Percentiles rank a stretch among this genome's conserved stretches.
These are phyloP conservation scores for Cactoblastis cactorum DNA, from an alignment of 2,888 invertebrate genomes.

Conservation along the genomic window DNA sequence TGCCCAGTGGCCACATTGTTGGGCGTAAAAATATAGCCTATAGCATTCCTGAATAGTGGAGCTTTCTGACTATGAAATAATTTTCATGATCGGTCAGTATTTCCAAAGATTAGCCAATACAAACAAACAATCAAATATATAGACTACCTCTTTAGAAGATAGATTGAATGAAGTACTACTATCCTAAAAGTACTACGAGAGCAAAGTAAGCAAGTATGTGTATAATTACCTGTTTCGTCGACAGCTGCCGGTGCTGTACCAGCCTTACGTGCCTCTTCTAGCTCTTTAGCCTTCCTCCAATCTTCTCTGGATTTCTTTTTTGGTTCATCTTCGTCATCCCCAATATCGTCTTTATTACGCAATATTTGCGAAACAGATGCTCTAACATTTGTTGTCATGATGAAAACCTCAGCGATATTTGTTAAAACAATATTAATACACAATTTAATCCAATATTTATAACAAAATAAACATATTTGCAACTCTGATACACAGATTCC, in stretches of 20 bases:
- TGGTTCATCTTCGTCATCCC: slow-evolving; percentile 84
- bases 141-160: too few species aligned
- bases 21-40: too few species aligned
- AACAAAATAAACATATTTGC: not conserved
- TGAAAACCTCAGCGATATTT: slow-evolving; percentile 5
- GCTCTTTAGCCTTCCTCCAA: slow-evolving; percentile 97
- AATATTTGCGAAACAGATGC: slow-evolving; percentile 87
- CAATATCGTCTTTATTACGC: slow-evolving; percentile 80
- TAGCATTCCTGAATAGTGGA: too few species aligned
- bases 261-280: slow-evolving; percentile 98
- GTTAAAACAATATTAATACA: not conserved
- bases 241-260: slow-evolving; percentile 96
- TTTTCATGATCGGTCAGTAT: too few species aligned
- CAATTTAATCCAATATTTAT: not conserved
- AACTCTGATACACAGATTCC: too few species aligned
- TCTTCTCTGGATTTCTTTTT: slow-evolving; percentile 95
- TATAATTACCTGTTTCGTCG: slow-evolving; percentile 81
- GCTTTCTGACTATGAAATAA: too few species aligned
- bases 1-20: too few species aligned
- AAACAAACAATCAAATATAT: too few species aligned
- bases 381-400: slow-evolving; percentile 59
- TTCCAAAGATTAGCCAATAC: too few species aligned
- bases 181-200: too few species aligned
- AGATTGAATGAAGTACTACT: too few species aligned
- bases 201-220: too few species aligned